These are phyloP conservation scores for Callithrix jacchus DNA, from an alignment of 2,113 vertebrate genomes.

Conservation along the genomic window DNA sequence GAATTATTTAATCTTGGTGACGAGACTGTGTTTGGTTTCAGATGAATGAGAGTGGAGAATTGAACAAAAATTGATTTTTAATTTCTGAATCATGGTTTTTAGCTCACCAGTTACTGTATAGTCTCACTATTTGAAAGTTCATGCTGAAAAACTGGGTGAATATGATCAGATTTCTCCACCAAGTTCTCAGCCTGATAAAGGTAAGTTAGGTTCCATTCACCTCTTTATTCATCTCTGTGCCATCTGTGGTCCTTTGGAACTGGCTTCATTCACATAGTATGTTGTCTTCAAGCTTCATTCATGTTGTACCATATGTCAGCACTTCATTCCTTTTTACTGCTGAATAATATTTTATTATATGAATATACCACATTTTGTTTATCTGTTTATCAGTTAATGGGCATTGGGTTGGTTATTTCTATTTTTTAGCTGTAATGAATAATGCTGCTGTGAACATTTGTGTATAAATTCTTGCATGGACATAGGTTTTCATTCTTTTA, in stretches of 20 bases:
- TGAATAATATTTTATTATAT: neutral
- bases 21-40: slow-evolving; percentile 76
- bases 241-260: neutral
- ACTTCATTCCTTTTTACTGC: neutral
- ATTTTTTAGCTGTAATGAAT: neutral
- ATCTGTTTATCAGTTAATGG: neutral
- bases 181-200: slow-evolving; percentile 67
- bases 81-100: slow-evolving; percentile 88
- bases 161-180: slow-evolving; percentile 62
- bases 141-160: slow-evolving; percentile 83
- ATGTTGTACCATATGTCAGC: neutral
- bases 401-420: slow-evolving; percentile 6
- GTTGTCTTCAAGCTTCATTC: neutral
- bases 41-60: slow-evolving; percentile 60
- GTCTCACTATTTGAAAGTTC: slow-evolving; percentile 88
- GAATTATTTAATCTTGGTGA: neutral
- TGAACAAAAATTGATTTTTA: slow-evolving; percentile 85
- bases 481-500: neutral
- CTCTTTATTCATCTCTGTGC: neutral
- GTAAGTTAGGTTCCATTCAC: slow-evolving; percentile 66
- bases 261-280: slow-evolving; percentile 27
- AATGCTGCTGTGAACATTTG: neutral
- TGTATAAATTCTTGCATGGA: neutral
- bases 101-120: slow-evolving; percentile 84
- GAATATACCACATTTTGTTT: neutral